Base-by-base conservation (phyloP, 2,888 invertebrate species). In the Blastobasis adustella region DNA sequence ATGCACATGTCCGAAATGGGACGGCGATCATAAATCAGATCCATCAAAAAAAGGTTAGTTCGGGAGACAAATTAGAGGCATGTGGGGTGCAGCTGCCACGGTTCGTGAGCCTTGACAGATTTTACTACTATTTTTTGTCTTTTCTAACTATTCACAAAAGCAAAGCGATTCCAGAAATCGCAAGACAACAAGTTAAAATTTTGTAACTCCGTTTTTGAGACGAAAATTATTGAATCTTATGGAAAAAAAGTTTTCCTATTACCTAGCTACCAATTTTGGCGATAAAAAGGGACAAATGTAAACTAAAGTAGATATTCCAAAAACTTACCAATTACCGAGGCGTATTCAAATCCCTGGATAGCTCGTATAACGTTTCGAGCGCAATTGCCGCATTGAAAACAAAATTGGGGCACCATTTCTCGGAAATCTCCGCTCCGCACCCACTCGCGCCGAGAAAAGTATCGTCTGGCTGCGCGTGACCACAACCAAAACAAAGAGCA, bases 81-180 rank as follows among this genome's bases (percentile, higher is more conserved):
- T 79, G 71, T 86, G 86, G 76, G 61, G 62, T 71, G 76, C 86
- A 86, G 83, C 81, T 87, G 86, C 76, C 23, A 73, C 61, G 66
- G 67, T n/a, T n/a, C n/a, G n/a, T n/a, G 55, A 65, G 60, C 58
- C 56, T 23, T 44, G 10, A 45, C 51, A 38, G 55, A 52, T 63
- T 58, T 59, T 62, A 58, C 61, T 56, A 56, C 59, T 62, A 62
- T 66, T 62, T 63, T 66, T 68, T 60, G 23, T 23, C 23, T 23
- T 23, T 23, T 23, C 23, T 23, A 23, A 23, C 23, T 23, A 23
- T 23, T 23, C 23, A 2, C 1, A 23, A 23, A 23, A 23, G 2
- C 3, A 23, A 23, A 1, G 23, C 2, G 23, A 23, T 23, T 23
- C 23, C 23, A 23, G 23, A 23, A 23, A 23, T 23, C 23, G 23